Conservation (phyloP, 2,797 vertebrate species). For the Urocyon cinereoargenteus region DNA sequence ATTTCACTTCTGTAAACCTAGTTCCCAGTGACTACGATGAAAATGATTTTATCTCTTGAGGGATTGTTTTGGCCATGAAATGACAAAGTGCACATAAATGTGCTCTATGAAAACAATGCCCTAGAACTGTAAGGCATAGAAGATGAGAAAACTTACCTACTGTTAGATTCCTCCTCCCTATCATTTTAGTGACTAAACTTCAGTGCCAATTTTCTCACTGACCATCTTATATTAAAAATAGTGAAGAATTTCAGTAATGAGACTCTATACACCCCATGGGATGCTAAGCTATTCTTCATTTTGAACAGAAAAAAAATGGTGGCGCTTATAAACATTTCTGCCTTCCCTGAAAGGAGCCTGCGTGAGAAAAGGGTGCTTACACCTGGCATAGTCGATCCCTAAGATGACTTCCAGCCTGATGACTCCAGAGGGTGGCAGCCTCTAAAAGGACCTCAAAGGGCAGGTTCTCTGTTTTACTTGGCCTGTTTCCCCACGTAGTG, state of each 20-base stretch:
- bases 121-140: background rate
- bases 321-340: background rate
- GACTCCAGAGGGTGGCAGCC: background rate
- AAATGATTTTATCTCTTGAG: background rate
- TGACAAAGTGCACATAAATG: background rate
- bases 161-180: background rate
- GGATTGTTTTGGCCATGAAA: background rate
- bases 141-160: background rate
- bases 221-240: constrained; percentile 58
- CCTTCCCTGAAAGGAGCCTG: constrained; percentile 56
- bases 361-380: background rate
- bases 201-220: background rate
- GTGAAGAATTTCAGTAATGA: constrained; percentile 18
- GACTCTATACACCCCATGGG: background rate
- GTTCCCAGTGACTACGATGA: background rate
- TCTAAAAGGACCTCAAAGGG: background rate
- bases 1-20: background rate
- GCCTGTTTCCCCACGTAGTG: background rate
- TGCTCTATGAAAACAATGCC: constrained; percentile 27
- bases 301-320: constrained; percentile 38
- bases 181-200: background rate
- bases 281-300: constrained; percentile 37
- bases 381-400: background rate
- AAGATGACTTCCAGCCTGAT: background rate
- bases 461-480: background rate